Base-by-base conservation (phyloP, 2,797 vertebrate genomes). In the Sparus aurata region DNA sequence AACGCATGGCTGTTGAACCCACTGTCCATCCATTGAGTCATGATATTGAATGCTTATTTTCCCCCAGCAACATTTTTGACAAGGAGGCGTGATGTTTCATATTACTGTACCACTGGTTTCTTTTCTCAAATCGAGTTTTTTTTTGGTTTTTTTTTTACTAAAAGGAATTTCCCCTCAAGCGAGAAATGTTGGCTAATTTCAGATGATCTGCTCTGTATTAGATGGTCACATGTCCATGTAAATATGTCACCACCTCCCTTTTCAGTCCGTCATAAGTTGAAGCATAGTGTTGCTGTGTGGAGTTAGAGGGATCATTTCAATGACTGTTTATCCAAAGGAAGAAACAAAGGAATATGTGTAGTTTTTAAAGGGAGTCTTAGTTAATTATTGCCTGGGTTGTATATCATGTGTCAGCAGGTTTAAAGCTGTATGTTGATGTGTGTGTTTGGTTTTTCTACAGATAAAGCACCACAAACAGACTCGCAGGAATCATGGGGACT, bases 401-500 rank as follows among this genome's bases (percentile, higher is more conserved):
- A 54, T 43, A 46, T 41, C 4, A 38, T 71, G 72, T 61, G 25
- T 62, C 58, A 49, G 15, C 38, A 59, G 20, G n/a, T 73, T 52
- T 5, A 49, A 45, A 79, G 53, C 58, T 77, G 11, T 59, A 10
- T 4, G 22, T 60, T 73, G 64, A 75, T 64, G 27, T 73, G n/a
- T 85, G 18, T 89, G 59, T 89, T 83, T 83, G 43, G 1, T 55
- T 75, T 75, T 83, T 65, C 25, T 69, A 5, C 87, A 94, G 93
- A 84, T 79, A 83, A 83, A 46, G 25, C 69, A 62, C 50, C 82
- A 84, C 49, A 52, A 77, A 79, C 82, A 79, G 84, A 82, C 73
- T 54, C 12, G 38, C 74, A 85, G 92, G 88, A 80, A 90, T 67
- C 85, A 94, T 94, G 94, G 91, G 91, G 77, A 92, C 85, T 83